Conservation (phyloP, 2,888 invertebrate genomes). For the Corbicula japonica region DNA sequence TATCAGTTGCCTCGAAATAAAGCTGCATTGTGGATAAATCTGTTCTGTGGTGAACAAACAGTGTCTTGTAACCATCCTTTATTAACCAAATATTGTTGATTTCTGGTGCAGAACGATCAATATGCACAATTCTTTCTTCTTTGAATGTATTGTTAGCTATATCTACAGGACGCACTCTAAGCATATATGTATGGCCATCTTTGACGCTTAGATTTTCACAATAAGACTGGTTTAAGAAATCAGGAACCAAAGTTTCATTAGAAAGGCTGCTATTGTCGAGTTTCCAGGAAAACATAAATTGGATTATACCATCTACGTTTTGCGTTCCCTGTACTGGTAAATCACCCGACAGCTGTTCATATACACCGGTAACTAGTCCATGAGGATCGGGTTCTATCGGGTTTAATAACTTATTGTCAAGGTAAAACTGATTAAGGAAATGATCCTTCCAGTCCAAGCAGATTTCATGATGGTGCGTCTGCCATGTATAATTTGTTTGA, state of each 20-base stretch:
- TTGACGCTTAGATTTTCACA: constrained; percentile 47
- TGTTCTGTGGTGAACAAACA: too few species aligned
- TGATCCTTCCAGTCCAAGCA: too few species aligned
- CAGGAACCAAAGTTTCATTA: constrained; percentile 11
- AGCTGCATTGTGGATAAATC: too few species aligned
- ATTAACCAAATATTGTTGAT: too few species aligned
- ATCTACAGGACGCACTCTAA: constrained; percentile 61
- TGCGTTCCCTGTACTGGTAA: constrained; percentile 63
- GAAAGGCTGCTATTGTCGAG: neutral
- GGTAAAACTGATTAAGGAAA: constrained; percentile 47
- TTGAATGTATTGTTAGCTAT: constrained; percentile 56
- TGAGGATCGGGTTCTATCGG: constrained; percentile 45
- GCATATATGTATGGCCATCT: constrained; percentile 61
- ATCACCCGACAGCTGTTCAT: constrained; percentile 63
- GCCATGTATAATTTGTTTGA: too few species aligned
- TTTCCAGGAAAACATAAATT: constrained; percentile 48
- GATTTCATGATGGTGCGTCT: too few species aligned
- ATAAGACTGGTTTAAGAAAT: constrained; percentile 40
- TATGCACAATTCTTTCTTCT: constrained; percentile 53
- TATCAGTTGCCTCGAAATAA: too few species aligned
- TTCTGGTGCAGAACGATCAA: too few species aligned
- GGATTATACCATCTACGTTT: constrained; percentile 61
- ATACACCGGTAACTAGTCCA: constrained; percentile 43
- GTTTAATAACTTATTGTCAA: constrained; percentile 43
- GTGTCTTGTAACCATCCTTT: too few species aligned